Conservation (phyloP, 2,888 invertebrate species). For the Gymnoscelis rufifasciata region DNA sequence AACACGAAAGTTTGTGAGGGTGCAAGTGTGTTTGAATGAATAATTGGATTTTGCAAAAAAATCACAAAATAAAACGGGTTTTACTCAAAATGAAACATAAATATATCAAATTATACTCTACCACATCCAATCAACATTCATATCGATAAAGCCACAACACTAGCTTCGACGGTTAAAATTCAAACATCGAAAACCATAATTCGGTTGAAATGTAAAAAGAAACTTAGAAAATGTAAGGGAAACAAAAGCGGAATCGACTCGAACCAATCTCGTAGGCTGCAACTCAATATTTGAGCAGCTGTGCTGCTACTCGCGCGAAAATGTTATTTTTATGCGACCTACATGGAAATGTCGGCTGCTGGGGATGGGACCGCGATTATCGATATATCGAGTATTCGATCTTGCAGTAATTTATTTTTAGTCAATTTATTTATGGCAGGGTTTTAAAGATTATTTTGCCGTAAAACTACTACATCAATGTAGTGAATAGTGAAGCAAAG, state of each 20-base stretch:
- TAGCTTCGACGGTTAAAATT: too few species aligned
- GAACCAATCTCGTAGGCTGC: conserved; percentile 25
- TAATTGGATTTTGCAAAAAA: too few species aligned
- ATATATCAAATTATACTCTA: too few species aligned
- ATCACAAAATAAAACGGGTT: too few species aligned
- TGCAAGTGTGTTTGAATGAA: too few species aligned
- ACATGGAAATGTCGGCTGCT: conserved; percentile 66
- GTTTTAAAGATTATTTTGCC: too few species aligned
- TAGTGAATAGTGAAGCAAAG: too few species aligned
- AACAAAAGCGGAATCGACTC: conserved; percentile 11
- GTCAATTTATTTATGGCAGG: too few species aligned
- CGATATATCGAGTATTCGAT: conserved; percentile 21
- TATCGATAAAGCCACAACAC: neutral
- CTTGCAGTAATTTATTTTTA: neutral
- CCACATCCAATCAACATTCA: too few species aligned
- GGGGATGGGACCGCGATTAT: conserved; percentile 40
- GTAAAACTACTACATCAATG: too few species aligned
- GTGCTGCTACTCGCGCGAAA: conserved; percentile 56
- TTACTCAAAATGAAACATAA: too few species aligned
- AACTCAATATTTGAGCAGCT: conserved; percentile 77
- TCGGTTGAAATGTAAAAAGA: conserved; percentile 3
- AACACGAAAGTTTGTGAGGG: too few species aligned
- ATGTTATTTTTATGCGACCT: conserved; percentile 73
- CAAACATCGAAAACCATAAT: neutral
- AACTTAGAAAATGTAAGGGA: conserved; percentile 13